Evolutionary conservation across 2,888 invertebrate species (phyloP).

Genomic region (Drosophila borealis): DNA sequence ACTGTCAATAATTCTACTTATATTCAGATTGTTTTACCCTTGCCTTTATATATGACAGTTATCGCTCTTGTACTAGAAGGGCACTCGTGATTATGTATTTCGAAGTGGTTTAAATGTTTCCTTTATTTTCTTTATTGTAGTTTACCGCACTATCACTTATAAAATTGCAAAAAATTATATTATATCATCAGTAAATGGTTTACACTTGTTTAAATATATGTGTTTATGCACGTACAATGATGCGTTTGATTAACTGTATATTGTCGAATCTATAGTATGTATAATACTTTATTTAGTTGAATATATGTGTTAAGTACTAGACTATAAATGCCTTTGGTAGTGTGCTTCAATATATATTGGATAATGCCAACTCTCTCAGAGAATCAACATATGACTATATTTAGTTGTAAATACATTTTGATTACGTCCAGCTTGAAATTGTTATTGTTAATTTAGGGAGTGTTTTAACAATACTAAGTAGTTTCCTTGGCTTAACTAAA

Average conservation of each 20-base stretch:
- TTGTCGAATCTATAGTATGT: constrained; percentile 81
- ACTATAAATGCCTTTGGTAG: constrained; percentile 69
- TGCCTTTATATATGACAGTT: not conserved
- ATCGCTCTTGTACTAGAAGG: not conserved
- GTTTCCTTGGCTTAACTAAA: constrained; percentile 58
- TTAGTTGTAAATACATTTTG: constrained; percentile 36
- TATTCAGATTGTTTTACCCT: no score
- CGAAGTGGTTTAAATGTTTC: constrained; percentile 26
- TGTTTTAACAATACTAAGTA: constrained; percentile 44
- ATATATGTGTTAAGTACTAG: constrained; percentile 40
- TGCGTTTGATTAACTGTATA: constrained; percentile 79
- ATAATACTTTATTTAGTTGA: constrained; percentile 51
- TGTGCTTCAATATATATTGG: constrained; percentile 29
- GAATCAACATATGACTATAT: constrained; percentile 21
- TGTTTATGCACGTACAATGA: constrained; percentile 31
- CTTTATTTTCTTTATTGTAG: constrained; percentile 52
- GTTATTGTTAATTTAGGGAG: constrained; percentile 8
- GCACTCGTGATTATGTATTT: constrained; percentile 7
- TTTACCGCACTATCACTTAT: constrained; percentile 71
- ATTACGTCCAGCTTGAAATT: constrained; percentile 43
- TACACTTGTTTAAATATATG: constrained; percentile 23
- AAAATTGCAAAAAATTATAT: constrained; percentile 79
- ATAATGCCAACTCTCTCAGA: constrained; percentile 51
- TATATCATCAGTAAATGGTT: constrained; percentile 34
- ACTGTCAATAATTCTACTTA: no score